These are phyloP conservation scores for Tenebrosternarchus preto DNA, from an alignment of 2,113 vertebrate genomes.

Conservation along the genomic window DNA sequence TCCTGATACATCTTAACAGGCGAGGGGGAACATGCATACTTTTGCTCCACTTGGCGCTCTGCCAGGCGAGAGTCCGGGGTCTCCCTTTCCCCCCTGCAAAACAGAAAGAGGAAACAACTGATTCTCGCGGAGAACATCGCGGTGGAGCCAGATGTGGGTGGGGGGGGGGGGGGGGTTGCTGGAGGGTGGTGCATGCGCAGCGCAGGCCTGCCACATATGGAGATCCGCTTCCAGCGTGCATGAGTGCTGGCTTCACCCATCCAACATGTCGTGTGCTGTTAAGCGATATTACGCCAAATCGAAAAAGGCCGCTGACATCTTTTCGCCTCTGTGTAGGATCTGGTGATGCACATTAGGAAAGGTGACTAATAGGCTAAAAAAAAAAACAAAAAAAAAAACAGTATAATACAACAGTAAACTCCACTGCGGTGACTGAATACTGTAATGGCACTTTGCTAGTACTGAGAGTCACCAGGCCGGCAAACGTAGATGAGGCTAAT, in stretches of 20 bases:
- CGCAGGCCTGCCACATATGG: not conserved
- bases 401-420: not conserved
- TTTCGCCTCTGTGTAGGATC: too few relatives aligned
- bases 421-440: constrained; percentile 5
- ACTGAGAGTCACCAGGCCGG: constrained; percentile 30
- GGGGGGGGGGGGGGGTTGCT: not conserved
- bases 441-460: not conserved
- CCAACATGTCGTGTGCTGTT: not conserved
- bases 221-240: not conserved
- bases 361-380: too few relatives aligned
- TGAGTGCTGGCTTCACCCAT: not conserved
- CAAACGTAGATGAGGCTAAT: constrained; percentile 34
- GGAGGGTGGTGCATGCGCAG: not conserved
- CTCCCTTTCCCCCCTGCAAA: constrained; percentile 91
- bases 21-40: constrained; percentile 71
- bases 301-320: not conserved
- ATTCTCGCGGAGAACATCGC: not conserved
- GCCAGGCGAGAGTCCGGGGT: constrained; percentile 88
- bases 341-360: too few relatives aligned
- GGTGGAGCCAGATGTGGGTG: not conserved
- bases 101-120: constrained; percentile 57
- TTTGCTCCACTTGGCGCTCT: constrained; percentile 83
- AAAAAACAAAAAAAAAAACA: not conserved
- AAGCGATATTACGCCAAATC: not conserved
- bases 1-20: not conserved